phyloP scores from a whole-genome alignment of 2,113 vertebrate species.

The Dunckerocampus dactyliophorus region DNA sequence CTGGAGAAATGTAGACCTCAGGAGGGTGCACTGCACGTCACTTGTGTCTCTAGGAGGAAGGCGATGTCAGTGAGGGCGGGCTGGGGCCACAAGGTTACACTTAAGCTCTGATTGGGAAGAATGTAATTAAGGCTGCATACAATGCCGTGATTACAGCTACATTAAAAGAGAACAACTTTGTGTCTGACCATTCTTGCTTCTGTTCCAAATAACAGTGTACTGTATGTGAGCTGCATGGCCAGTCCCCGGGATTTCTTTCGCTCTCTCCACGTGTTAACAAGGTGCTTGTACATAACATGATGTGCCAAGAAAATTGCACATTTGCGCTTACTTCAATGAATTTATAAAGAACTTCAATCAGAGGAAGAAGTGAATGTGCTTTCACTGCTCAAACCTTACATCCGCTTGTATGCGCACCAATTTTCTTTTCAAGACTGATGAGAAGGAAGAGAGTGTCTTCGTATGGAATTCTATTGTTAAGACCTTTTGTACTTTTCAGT shows the following conservation, averaged over 20 bases:
- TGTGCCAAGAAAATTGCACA: background rate
- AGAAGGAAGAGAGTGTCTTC: too few species aligned
- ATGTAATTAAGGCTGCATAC: conserved; percentile 66
- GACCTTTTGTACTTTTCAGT: too few species aligned
- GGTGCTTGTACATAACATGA: too few species aligned
- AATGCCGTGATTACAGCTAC: background rate
- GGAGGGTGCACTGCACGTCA: conserved; percentile 38
- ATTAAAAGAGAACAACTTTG: background rate
- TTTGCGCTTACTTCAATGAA: background rate
- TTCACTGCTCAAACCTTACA: background rate
- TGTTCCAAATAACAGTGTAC: background rate
- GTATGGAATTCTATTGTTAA: too few species aligned
- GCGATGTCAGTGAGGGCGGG: conserved; percentile 19
- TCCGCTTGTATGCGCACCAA: too few species aligned
- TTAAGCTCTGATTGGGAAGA: conserved; percentile 67
- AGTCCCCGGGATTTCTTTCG: background rate
- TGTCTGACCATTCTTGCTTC: background rate
- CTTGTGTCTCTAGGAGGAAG: conserved; percentile 20
- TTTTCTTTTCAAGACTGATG: too few species aligned
- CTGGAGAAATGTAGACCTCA: conserved; percentile 49
- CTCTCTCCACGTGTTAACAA: background rate
- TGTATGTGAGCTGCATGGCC: background rate
- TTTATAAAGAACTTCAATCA: background rate
- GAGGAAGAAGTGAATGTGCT: background rate
- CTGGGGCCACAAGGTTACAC: conserved; percentile 58